Evolutionary conservation across 2,888 invertebrate species (phyloP), one percentile per base, ranked within the genome.

Genomic region (Uloborus plumipes): DNA sequence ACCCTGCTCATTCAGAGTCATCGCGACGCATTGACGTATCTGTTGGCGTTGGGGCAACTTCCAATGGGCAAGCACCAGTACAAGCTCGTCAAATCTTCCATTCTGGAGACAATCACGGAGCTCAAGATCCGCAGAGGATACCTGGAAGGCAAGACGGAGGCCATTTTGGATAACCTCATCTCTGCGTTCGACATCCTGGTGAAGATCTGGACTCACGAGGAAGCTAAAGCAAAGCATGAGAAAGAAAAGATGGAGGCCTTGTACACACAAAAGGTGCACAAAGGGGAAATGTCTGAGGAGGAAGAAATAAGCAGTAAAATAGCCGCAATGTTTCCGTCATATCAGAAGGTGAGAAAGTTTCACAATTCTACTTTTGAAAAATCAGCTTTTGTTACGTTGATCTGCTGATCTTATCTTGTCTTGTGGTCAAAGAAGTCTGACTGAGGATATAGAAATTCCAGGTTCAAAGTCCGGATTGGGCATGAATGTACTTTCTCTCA

Each of bases 191-290:
- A 15, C 16, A 22, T 18, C 9, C 61, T 84, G 7, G 78, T 64
- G 70, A 53, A 79, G 73, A 90, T 93, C 0, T 97, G 97, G 96
- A 92, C 93, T 87, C 91, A 92, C 78, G 94, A 95, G 86, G 93
- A 95, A 87, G 91, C 92, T 67, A 92, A 92, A 39, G 91, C 92
- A 20, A 92, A 92, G 85, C 91, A 91, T 86, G 92, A 92, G 86
- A 92, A 93, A 85, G 91, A 91, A 71, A 95, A 95, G 86, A 93
- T 94, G 80, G 94, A 94, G 72, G 93, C 93, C 86, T 89, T 96
- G 62, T 90, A 87, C 84, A 86, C 86, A 55, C 89, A 87, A 85
- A 88, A 88, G 79, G 85, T 86, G 7, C 88, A 89, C 81, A 88
- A 89, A 0, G 88, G 88, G 74, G 88, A 88, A 53, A 86, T 88